phyloP scores from a whole-genome alignment of 1,140 invertebrate genomes.

The Zaprionus ghesquierei region DNA sequence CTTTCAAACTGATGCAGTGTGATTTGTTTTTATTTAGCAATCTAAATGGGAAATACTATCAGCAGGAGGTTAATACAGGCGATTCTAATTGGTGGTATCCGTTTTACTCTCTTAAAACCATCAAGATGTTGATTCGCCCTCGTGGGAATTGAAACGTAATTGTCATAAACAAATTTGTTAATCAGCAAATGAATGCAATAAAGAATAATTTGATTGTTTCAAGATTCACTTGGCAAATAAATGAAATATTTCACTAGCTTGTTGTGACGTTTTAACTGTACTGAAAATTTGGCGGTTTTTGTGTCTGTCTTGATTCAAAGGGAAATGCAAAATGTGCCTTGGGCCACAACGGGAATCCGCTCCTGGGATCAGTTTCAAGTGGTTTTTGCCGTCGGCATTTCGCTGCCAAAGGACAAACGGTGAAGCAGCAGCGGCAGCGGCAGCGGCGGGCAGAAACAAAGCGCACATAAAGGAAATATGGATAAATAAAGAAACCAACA shows the following conservation, averaged over 20 bases:
- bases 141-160: neutral
- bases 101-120: neutral
- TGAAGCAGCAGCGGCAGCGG: slow-evolving; percentile 6
- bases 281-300: too few species aligned
- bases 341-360: too few species aligned
- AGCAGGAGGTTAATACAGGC: accelerated
- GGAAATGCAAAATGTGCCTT: too few species aligned
- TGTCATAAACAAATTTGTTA: neutral
- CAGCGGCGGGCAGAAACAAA: slow-evolving; percentile 15
- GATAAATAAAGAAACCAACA: slow-evolving; percentile 59
- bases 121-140: neutral
- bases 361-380: neutral
- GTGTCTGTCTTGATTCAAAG: too few species aligned
- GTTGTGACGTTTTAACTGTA: neutral
- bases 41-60: neutral
- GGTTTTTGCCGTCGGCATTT: slow-evolving; percentile 58
- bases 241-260: neutral
- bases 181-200: neutral
- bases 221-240: neutral
- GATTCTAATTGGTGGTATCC: neutral
- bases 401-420: slow-evolving; percentile 49
- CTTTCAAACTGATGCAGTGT: too few species aligned
- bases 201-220: neutral
- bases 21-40: neutral
- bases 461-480: slow-evolving; percentile 59